Evolutionary conservation across 2,888 invertebrate species (phyloP).

Genomic region (Tenthredo livida): DNA sequence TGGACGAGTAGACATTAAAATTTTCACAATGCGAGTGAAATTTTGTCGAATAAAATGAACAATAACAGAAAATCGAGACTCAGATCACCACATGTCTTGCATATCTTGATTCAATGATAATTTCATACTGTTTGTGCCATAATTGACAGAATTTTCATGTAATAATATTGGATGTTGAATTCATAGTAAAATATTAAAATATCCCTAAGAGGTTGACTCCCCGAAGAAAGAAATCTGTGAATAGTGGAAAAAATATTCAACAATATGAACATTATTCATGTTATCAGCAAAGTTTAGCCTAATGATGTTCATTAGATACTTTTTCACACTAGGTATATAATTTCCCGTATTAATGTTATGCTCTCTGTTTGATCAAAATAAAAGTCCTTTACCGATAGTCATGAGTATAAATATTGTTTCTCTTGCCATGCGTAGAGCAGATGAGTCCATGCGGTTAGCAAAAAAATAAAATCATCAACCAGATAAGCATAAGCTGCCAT

Average conservation of each 20-base stretch:
- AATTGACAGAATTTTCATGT: background rate
- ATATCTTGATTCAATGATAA: background rate
- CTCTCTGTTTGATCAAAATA: conserved; percentile 4
- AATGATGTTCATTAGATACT: conserved; percentile 21
- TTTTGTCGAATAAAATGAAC: background rate
- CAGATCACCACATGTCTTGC: background rate
- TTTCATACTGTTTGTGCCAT: background rate
- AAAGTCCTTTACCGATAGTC: background rate
- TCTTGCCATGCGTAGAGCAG: background rate
- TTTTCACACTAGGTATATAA: background rate
- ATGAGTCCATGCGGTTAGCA: background rate
- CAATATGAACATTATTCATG: background rate
- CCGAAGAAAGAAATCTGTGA: background rate
- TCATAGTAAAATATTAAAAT: background rate
- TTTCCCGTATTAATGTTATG: background rate
- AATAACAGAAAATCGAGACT: background rate
- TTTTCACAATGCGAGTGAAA: background rate
- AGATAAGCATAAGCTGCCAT: background rate
- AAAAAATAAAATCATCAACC: background rate
- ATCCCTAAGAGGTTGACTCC: background rate
- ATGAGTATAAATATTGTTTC: background rate
- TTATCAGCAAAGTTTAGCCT: conserved; percentile 2
- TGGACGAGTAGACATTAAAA: background rate
- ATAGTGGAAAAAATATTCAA: background rate
- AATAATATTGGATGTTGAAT: too few species aligned